phyloP scores from a whole-genome alignment of 2,888 invertebrate species.

The Pseudococcus jackbeardsleyi region DNA sequence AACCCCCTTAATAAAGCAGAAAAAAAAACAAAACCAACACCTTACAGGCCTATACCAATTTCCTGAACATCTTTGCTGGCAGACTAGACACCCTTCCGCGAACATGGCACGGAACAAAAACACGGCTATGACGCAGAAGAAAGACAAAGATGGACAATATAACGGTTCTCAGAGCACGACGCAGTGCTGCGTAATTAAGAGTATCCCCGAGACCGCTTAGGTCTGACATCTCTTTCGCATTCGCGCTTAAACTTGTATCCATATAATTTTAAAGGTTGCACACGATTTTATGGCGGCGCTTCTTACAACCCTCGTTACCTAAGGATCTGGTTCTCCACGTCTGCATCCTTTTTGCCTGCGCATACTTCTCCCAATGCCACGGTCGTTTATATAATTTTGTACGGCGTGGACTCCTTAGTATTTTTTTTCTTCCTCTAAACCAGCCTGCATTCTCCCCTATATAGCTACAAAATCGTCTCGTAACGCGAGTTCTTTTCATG shows the following conservation, averaged over 20 bases:
- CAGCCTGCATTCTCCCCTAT: slow-evolving; percentile 11
- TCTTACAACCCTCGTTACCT: slow-evolving; percentile 8
- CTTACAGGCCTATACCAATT: background rate
- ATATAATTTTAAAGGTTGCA: slow-evolving; percentile 40
- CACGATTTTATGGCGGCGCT: slow-evolving; percentile 30
- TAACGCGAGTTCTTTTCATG: slow-evolving; percentile 28
- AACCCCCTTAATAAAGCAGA: background rate
- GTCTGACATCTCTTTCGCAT: background rate
- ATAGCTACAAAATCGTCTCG: slow-evolving; percentile 1
- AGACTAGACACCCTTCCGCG: slow-evolving; percentile 38
- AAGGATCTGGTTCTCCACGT: background rate
- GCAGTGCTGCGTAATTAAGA: slow-evolving; percentile 10
- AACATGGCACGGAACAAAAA: background rate
- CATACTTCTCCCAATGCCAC: background rate
- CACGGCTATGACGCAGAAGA: no score
- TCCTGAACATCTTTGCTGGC: background rate
- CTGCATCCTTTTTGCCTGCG: slow-evolving; percentile 6
- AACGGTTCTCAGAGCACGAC: background rate
- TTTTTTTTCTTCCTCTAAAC: background rate
- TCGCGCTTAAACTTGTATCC: slow-evolving; percentile 17
- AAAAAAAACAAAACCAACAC: background rate
- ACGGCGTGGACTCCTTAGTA: background rate
- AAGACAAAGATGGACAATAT: background rate
- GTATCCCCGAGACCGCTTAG: background rate
- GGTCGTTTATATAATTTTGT: slow-evolving; percentile 15